Conservation (phyloP, 2,888 invertebrate genomes). For the Chaitophorus viminalis region DNA sequence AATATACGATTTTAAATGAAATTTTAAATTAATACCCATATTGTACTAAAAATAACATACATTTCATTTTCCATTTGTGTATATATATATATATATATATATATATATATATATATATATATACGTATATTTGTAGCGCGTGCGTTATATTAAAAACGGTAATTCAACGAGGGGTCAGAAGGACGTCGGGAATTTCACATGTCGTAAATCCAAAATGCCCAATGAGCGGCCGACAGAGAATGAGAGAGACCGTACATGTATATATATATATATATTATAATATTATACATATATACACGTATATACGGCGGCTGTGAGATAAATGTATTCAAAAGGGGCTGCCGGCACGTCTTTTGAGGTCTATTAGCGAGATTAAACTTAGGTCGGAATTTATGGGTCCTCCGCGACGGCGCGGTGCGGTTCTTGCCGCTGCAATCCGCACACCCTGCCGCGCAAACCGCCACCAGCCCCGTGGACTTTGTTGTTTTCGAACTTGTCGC, state of each 20-base stretch:
- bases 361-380: conserved; percentile 61
- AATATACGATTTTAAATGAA: too few species aligned
- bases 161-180: conserved; percentile 49
- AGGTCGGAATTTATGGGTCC: conserved; percentile 25
- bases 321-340: conserved; percentile 33
- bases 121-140: too few species aligned
- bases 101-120: neutral
- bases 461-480: neutral
- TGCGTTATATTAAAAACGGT: conserved; percentile 57
- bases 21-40: too few species aligned
- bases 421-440: neutral
- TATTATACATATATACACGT: neutral
- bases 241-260: too few species aligned
- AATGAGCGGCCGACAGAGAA: neutral
- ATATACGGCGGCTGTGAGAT: neutral
- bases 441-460: neutral
- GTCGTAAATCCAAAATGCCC: conserved; percentile 38
- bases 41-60: too few species aligned
- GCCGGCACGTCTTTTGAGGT: conserved; percentile 20
- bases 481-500: neutral
- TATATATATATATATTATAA: too few species aligned
- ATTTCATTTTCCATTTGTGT: neutral
- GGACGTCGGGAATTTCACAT: conserved; percentile 45
- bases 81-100: neutral
- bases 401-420: neutral